These are phyloP conservation scores for Koerneria pararmatus DNA, from an alignment of 2,888 invertebrate genomes.

Conservation along the genomic window DNA sequence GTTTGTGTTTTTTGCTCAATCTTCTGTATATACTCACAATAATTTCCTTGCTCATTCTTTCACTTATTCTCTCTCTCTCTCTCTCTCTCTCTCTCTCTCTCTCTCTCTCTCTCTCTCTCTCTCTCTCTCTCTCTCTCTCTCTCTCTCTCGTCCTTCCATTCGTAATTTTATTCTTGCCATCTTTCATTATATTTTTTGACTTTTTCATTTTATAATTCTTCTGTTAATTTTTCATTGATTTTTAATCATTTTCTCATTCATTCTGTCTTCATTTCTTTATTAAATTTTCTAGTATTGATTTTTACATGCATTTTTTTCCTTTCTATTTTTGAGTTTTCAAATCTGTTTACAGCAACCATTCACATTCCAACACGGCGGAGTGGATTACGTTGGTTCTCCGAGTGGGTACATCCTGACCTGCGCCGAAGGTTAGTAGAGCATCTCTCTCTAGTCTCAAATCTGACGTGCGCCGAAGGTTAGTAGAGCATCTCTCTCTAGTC, in stretches of 20 bases:
- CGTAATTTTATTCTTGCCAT: constrained; percentile 4
- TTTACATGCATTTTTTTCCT: too few species aligned
- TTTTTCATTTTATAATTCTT: too few species aligned
- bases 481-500: too few species aligned
- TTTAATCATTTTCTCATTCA: too few species aligned
- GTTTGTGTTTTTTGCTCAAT: too few species aligned
- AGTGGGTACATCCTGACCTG: neutral
- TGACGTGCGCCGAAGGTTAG: constrained; percentile 13
- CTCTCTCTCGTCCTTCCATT: too few species aligned
- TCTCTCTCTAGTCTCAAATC: too few species aligned
- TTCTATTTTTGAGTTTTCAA: neutral
- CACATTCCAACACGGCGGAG: neutral
- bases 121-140: neutral
- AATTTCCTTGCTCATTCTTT: constrained; percentile 5
- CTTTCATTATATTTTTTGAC: too few species aligned
- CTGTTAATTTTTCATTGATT: too few species aligned
- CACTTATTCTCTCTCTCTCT: neutral
- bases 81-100: constrained; percentile 4
- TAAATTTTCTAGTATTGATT: too few species aligned
- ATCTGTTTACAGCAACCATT: neutral
- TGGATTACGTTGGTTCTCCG: neutral
- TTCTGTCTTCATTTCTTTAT: too few species aligned
- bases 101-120: neutral
- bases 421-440: constrained; percentile 14
- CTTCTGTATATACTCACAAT: too few species aligned